A percentile compares a stretch with the other conserved stretches of the same genome.
Conservation (phyloP, 2,888 invertebrate genomes). For the Bellardia bayeri region DNA sequence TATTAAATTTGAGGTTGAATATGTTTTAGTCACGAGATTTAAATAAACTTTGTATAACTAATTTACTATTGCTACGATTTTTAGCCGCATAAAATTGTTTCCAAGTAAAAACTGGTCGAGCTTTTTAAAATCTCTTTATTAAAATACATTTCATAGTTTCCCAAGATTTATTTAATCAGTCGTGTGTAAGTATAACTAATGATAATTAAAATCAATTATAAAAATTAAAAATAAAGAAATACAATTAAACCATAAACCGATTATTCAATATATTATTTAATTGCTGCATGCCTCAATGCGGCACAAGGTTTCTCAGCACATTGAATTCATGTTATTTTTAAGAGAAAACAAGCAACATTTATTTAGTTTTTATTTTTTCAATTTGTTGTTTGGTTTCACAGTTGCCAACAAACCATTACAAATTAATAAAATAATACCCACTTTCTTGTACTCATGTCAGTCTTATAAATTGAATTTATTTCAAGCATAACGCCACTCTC, state of each 20-base stretch:
- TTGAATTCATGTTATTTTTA: slow-evolving; percentile 5
- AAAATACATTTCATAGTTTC: not conserved
- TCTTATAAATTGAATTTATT: slow-evolving; percentile 10
- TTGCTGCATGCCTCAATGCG: not conserved
- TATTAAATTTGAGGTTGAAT: not conserved
- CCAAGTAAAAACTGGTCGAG: too few relatives aligned
- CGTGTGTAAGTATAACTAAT: not conserved
- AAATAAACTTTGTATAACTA: too few relatives aligned
- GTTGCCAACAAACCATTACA: slow-evolving; percentile 35
- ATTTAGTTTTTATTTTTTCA: slow-evolving; percentile 1
- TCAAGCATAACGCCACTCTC: slow-evolving; percentile 18
- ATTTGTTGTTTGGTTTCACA: slow-evolving; percentile 2
- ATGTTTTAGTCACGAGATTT: too few relatives aligned
- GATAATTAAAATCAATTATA: slow-evolving; percentile 6
- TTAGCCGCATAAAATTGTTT: too few relatives aligned
- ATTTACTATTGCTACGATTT: too few relatives aligned
- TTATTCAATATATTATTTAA: slow-evolving; percentile 29
- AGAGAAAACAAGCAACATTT: not conserved
- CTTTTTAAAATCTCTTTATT: not conserved
- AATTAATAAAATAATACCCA: slow-evolving; percentile 36
- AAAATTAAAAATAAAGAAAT: not conserved
- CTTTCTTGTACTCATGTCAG: not conserved
- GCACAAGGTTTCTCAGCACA: not conserved
- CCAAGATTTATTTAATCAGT: not conserved
- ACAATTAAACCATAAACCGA: not conserved